These are phyloP conservation scores for Thelaira solivaga DNA, from an alignment of 2,888 invertebrate species.

Conservation along the genomic window DNA sequence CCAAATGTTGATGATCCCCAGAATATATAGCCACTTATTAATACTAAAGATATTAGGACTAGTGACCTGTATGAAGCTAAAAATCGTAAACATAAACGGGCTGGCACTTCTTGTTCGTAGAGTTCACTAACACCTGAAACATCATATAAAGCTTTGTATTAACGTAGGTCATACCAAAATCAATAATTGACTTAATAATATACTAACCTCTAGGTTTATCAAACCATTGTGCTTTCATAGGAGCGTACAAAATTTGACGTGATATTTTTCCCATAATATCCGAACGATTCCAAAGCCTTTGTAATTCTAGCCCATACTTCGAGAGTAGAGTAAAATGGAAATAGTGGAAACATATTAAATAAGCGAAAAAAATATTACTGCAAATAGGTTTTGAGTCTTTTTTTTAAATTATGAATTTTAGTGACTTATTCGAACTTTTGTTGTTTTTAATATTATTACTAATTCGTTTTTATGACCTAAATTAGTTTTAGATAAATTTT, in stretches of 20 bases:
- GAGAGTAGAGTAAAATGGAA: slow-evolving; percentile 61
- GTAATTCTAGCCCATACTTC: slow-evolving; percentile 84
- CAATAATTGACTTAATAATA: neutral
- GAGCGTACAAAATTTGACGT: slow-evolving; percentile 72
- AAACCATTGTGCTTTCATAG: slow-evolving; percentile 75
- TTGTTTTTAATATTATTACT: too few relatives aligned
- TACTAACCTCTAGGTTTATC: slow-evolving; percentile 72
- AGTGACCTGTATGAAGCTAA: slow-evolving; percentile 72
- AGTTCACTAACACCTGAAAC: slow-evolving; percentile 70
- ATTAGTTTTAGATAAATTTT: too few relatives aligned
- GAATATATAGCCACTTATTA: slow-evolving; percentile 68
- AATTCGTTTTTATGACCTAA: too few relatives aligned
- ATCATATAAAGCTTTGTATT: slow-evolving; percentile 35
- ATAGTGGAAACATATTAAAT: neutral
- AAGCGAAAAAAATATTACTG: slow-evolving; percentile 1
- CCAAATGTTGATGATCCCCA: slow-evolving; percentile 71
- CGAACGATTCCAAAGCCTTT: slow-evolving; percentile 80
- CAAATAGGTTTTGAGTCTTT: too few relatives aligned
- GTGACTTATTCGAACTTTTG: too few relatives aligned
- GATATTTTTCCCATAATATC: slow-evolving; percentile 73
- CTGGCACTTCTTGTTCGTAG: slow-evolving; percentile 71
- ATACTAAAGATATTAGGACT: slow-evolving; percentile 64
- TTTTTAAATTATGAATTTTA: too few relatives aligned
- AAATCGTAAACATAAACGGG: slow-evolving; percentile 73
- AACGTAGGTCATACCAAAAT: slow-evolving; percentile 35